phyloP scores from a whole-genome alignment of 2,888 invertebrate genomes.

The Sicus ferrugineus region DNA sequence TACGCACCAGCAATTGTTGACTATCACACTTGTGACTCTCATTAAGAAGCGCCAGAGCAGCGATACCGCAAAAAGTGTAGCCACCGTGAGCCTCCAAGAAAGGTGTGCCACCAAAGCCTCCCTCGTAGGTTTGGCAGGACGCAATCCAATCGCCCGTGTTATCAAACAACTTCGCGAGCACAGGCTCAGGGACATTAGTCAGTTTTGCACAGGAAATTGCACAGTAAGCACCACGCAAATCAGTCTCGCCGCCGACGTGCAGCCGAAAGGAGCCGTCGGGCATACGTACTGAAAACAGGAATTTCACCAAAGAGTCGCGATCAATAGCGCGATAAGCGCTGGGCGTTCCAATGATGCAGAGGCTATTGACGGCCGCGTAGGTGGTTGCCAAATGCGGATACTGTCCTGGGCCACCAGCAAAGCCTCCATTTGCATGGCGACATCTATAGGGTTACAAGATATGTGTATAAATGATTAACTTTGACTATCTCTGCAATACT shows the following conservation, averaged over 20 bases:
- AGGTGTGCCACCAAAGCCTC: conserved; percentile 94
- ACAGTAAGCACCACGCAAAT: conserved; percentile 97
- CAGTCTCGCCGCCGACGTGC: conserved; percentile 91
- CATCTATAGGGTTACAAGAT: conserved; percentile 47
- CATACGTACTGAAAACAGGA: conserved; percentile 79
- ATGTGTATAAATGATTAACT: background rate
- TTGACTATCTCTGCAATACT: conserved; percentile 54
- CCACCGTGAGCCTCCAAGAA: conserved; percentile 99
- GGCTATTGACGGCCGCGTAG: conserved; percentile 94
- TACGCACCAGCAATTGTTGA: conserved; percentile 70
- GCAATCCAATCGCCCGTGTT: conserved; percentile 92
- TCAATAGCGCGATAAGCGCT: conserved; percentile 89
- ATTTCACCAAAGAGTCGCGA: conserved; percentile 74
- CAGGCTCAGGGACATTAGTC: conserved; percentile 72
- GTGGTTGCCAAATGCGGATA: conserved; percentile 94
- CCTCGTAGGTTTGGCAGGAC: conserved; percentile 97
- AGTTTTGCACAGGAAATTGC: conserved; percentile 90
- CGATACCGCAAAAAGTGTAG: conserved; percentile 97
- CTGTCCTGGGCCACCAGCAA: conserved; percentile 94
- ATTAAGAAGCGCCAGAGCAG: conserved; percentile 81
- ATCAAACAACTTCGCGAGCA: conserved; percentile 79
- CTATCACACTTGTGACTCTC: conserved; percentile 58
- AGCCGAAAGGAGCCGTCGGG: conserved; percentile 91
- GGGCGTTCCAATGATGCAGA: conserved; percentile 87
- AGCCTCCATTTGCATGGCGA: conserved; percentile 74